Evolutionary conservation across 2,888 invertebrate genomes (phyloP).

Genomic region (Deroplatys truncata): DNA sequence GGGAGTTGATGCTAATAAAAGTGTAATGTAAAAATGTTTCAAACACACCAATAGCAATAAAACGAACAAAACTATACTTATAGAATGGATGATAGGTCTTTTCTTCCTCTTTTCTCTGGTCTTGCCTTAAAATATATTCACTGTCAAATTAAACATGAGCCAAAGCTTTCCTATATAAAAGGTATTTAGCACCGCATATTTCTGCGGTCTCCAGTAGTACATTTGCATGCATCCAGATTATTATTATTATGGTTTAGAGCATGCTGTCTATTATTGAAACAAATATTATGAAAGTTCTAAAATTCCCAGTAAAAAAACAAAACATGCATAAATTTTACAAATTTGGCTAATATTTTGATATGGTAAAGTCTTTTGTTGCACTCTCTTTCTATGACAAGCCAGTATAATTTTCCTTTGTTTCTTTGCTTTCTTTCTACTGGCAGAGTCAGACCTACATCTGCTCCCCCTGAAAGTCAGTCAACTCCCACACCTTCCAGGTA

Average conservation of each 20-base stretch:
- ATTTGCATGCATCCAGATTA: too few relatives aligned
- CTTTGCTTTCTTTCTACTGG: conserved; percentile 19
- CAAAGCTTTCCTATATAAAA: too few relatives aligned
- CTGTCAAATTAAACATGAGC: background rate
- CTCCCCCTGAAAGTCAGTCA: conserved; percentile 35
- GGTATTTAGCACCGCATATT: too few relatives aligned
- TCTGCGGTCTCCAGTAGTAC: too few relatives aligned
- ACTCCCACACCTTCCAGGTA: conserved; percentile 39
- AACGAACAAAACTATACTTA: background rate
- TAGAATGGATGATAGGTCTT: background rate
- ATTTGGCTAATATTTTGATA: background rate
- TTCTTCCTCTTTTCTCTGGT: background rate
- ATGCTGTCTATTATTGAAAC: too few relatives aligned
- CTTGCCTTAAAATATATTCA: background rate
- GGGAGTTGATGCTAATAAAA: too few relatives aligned
- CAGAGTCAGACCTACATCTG: conserved; percentile 37
- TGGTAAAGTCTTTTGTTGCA: background rate
- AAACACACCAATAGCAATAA: background rate
- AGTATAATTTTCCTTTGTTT: background rate
- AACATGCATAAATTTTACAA: too few relatives aligned
- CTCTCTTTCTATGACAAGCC: background rate
- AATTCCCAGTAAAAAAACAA: too few relatives aligned
- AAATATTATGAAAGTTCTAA: too few relatives aligned
- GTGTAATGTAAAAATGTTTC: background rate
- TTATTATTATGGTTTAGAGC: too few relatives aligned